Evolutionary conservation across 2,797 vertebrate genomes (phyloP), one percentile per base, ranked within the genome.

Genomic region (Geotrypetes seraphini): DNA sequence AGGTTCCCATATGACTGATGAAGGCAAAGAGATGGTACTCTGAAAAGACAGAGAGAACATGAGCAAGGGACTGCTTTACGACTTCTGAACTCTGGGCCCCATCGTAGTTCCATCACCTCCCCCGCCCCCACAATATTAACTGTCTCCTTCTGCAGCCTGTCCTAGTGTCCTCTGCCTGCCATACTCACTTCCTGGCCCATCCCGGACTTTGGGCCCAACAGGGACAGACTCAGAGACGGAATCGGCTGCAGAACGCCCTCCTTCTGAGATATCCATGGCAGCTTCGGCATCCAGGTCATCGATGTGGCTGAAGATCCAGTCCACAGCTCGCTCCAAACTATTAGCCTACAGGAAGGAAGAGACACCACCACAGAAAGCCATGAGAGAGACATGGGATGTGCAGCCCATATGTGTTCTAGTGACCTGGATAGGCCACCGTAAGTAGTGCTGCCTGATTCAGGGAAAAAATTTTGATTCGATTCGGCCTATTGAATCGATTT

Each of bases 1-100:
- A 98, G 8, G 92, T 91, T 54, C 94, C 95, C 95, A 99, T 99
- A 83, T 99, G 94, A 65, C 94, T 99, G 80, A 97, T 87, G 75
- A 99, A 97, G 12, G 92, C 94, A 75, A 96, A 94, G 42, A 98
- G 81, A 79, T 95, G 91, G 33, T 98, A 98, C 37, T 93, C 95
- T 98, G 69, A 12, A 10, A n/a, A 12, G 22, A 15, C 3, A 11
- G 20, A 39, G 34, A 46, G 24, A 9, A 17, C 33, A 22, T 53
- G 3, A 22, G 8, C 34, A 4, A 2, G 8, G 22, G 33, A 5
- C n/a, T 10, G 9, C 7, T 11, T 8, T 21, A 4, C n/a, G n/a
- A n/a, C 12, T 13, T n/a, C n/a, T n/a, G n/a, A n/a, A n/a, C 10
- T 6, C 8, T 4, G 6, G 16, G 3, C 16, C 1, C 3, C 20